Evolutionary conservation across 2,888 invertebrate genomes (phyloP).

Genomic region (Lordiphosa andalusiaca): DNA sequence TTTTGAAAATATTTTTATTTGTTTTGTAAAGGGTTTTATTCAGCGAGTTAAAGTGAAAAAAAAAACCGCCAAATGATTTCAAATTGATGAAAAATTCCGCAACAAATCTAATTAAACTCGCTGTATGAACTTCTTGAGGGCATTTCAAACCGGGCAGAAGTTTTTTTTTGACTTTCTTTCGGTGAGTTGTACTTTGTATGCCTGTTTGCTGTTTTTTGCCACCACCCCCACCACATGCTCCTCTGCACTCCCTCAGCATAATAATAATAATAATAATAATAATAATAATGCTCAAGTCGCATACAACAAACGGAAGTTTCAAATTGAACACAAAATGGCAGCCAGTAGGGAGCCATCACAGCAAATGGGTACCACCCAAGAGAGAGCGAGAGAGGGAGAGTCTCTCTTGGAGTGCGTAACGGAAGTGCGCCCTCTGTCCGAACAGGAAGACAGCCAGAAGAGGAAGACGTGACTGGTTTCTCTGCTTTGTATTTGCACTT

Average conservation of each 20-base stretch:
- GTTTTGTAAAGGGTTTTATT: too few species aligned
- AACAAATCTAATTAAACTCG: too few species aligned
- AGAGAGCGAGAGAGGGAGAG: not conserved
- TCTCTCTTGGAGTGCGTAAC: slow-evolving; percentile 41
- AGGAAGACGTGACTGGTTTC: slow-evolving; percentile 6
- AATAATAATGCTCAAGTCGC: slow-evolving; percentile 34
- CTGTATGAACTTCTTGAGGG: too few species aligned
- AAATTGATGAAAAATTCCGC: too few species aligned
- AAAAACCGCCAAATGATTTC: too few species aligned
- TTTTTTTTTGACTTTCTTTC: too few species aligned
- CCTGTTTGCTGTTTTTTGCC: too few species aligned
- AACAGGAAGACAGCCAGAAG: slow-evolving; percentile 1
- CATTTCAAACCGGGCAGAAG: too few species aligned
- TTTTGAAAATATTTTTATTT: too few species aligned
- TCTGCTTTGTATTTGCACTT: slow-evolving; percentile 44
- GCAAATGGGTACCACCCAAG: not conserved
- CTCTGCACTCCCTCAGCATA: not conserved
- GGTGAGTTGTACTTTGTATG: too few species aligned
- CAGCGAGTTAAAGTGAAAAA: too few species aligned
- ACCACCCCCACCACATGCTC: not conserved
- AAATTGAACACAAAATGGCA: slow-evolving; percentile 58
- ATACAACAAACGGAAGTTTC: slow-evolving; percentile 58
- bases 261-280: not conserved
- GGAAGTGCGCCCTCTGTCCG: slow-evolving; percentile 39
- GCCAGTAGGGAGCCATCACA: slow-evolving; percentile 41